Evolutionary conservation across 2,888 invertebrate species (phyloP).

Genomic region (Eulithis prunata): DNA sequence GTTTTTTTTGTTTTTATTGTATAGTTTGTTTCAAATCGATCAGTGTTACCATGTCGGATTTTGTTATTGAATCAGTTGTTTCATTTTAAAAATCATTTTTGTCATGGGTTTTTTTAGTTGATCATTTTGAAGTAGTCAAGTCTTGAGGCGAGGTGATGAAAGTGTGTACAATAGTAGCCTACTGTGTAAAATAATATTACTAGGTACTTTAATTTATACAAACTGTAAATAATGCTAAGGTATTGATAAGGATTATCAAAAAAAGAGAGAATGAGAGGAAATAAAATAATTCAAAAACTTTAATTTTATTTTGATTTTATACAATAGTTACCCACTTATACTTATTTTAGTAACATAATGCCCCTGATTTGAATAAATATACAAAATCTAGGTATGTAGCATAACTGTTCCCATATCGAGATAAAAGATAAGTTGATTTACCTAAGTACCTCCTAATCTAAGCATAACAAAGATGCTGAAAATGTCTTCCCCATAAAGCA

Average conservation of each 20-base stretch:
- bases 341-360: too few species aligned
- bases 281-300: constrained; percentile 74
- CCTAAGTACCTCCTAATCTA: not conserved
- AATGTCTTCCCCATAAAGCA: too few species aligned
- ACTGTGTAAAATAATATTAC: constrained; percentile 78
- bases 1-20: constrained; percentile 54
- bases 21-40: constrained; percentile 61
- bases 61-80: constrained; percentile 53
- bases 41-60: constrained; percentile 64
- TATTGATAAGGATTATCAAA: constrained; percentile 78
- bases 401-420: not conserved
- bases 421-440: constrained; percentile 2
- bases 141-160: constrained; percentile 67
- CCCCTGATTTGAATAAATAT: not conserved
- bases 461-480: not conserved
- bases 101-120: constrained; percentile 46
- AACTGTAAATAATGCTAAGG: constrained; percentile 82
- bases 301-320: constrained; percentile 59
- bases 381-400: not conserved
- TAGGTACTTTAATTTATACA: constrained; percentile 79
- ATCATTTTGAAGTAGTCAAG: constrained; percentile 66
- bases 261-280: constrained; percentile 81
- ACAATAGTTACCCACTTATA: not conserved
- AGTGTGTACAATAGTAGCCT: constrained; percentile 79
- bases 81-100: constrained; percentile 49